phyloP scores from a whole-genome alignment of 2,797 vertebrate species.

The Typhlichthys subterraneus region DNA sequence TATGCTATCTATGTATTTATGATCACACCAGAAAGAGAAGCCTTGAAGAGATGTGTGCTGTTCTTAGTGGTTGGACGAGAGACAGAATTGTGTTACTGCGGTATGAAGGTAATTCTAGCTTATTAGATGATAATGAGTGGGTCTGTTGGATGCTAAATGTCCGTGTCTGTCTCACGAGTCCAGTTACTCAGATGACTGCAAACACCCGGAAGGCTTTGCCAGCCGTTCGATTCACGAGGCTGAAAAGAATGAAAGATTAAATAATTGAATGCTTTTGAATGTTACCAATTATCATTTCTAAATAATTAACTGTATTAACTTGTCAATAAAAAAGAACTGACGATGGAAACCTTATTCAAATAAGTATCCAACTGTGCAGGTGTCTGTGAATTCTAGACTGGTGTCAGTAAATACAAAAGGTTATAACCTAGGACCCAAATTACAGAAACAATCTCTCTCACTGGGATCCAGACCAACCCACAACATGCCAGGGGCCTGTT shows the following conservation, averaged over 20 bases:
- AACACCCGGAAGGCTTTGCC: slow-evolving; percentile 97
- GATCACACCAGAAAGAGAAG: slow-evolving; percentile 28
- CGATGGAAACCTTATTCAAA: background rate
- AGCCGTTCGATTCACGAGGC: slow-evolving; percentile 87
- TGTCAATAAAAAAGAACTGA: background rate
- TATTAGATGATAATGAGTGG: slow-evolving; percentile 45
- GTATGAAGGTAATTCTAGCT: slow-evolving; percentile 50
- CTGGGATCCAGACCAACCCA: no score
- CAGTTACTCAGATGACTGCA: slow-evolving; percentile 87
- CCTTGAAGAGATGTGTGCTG: slow-evolving; percentile 38
- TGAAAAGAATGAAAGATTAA: slow-evolving; percentile 58
- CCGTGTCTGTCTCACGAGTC: slow-evolving; percentile 45
- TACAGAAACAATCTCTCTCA: no score
- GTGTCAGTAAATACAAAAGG: background rate
- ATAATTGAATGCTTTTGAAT: background rate
- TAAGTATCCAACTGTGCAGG: no score
- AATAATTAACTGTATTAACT: background rate
- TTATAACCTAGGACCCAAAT: background rate
- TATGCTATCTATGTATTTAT: slow-evolving; percentile 18
- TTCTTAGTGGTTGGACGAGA: slow-evolving; percentile 12
- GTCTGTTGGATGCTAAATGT: slow-evolving; percentile 37
- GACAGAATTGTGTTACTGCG: slow-evolving; percentile 16
- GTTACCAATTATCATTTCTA: background rate
- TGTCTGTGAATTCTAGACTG: no score
- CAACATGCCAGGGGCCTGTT: no score